Percentiles rank a stretch among this genome's conserved stretches.
Conservation (phyloP, 2,888 invertebrate species). For the Drosophila austrosaltans region DNA sequence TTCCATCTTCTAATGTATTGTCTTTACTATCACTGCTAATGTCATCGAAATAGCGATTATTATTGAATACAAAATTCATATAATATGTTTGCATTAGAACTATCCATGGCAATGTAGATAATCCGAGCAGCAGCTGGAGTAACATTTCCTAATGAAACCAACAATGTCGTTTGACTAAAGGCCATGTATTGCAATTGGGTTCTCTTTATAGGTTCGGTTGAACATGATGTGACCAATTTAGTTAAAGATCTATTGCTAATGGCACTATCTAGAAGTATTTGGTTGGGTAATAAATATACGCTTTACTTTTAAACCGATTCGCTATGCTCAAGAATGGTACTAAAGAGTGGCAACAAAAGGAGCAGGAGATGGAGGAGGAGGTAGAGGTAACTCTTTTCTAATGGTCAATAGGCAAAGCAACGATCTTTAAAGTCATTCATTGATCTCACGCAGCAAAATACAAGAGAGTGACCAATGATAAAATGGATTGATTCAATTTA, state of each 20-base stretch:
- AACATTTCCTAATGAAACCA: slow-evolving; percentile 16
- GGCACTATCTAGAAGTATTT: background rate
- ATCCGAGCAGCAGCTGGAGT: background rate
- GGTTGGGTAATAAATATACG: slow-evolving; percentile 17
- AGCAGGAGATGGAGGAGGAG: background rate
- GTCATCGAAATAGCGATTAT: slow-evolving; percentile 30
- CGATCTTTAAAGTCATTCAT: too few species aligned
- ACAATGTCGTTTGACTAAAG: slow-evolving; percentile 35
- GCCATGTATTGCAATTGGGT: slow-evolving; percentile 30
- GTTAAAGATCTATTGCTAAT: slow-evolving; percentile 12
- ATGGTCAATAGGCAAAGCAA: too few species aligned
- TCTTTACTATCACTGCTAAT: background rate
- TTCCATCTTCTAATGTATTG: background rate
- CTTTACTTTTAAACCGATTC: background rate
- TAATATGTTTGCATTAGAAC: slow-evolving; percentile 60
- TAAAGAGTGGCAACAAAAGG: background rate
- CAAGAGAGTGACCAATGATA: too few species aligned
- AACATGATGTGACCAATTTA: slow-evolving; percentile 27
- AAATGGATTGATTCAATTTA: too few species aligned
- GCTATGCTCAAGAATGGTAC: background rate
- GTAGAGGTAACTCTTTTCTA: too few species aligned
- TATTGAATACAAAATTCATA: slow-evolving; percentile 65
- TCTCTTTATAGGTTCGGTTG: slow-evolving; percentile 55
- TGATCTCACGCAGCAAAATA: too few species aligned
- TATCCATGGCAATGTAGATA: slow-evolving; percentile 30